phyloP scores from a whole-genome alignment of 1,140 invertebrate species.

The Akabosia matsudoensis region DNA sequence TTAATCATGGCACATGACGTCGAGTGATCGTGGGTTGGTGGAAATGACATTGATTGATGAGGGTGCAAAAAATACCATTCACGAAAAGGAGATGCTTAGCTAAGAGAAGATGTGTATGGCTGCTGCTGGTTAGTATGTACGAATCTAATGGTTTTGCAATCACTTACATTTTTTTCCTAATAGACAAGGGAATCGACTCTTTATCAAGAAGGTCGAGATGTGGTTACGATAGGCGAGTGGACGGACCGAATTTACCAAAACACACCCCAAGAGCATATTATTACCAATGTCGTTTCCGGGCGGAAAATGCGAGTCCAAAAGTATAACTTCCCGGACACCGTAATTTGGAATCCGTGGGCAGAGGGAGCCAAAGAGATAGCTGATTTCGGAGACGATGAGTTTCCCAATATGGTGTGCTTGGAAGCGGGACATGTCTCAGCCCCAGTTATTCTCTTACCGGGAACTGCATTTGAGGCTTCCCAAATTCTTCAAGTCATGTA shows the following conservation, averaged over 20 bases:
- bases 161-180: constrained; percentile 42
- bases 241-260: constrained; percentile 91
- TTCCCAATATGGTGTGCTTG: constrained; percentile 62
- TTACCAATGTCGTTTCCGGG: constrained; percentile 86
- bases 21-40: constrained; percentile 1
- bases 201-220: constrained; percentile 81
- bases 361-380: constrained; percentile 85
- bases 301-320: constrained; percentile 87
- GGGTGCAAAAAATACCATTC: not conserved
- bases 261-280: constrained; percentile 85
- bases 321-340: constrained; percentile 82
- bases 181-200: constrained; percentile 75
- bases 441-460: constrained; percentile 78
- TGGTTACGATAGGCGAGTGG: constrained; percentile 83
- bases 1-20: constrained; percentile 17
- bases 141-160: constrained; percentile 1
- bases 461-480: constrained; percentile 81
- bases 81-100: not conserved
- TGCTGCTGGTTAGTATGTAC: not conserved
- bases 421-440: constrained; percentile 84
- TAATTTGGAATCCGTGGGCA: constrained; percentile 95
- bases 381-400: constrained; percentile 90
- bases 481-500: constrained; percentile 76
- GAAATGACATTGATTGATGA: constrained; percentile 24
- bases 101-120: not conserved